Conservation (phyloP, 2,113 vertebrate species). For the Solea senegalensis region DNA sequence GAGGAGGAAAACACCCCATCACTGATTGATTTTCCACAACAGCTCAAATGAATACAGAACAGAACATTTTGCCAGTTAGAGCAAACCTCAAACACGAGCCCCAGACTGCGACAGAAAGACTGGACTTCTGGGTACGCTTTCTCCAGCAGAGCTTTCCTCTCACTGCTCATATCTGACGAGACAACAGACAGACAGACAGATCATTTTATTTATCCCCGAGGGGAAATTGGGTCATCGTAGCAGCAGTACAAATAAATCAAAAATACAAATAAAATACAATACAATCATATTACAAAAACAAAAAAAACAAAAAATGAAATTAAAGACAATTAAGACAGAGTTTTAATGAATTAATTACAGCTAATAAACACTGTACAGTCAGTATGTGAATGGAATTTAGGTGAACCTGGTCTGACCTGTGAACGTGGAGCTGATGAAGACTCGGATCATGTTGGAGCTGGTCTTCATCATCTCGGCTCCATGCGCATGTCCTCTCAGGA, state of each 20-base stretch:
- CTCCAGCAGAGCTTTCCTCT: constrained; percentile 83
- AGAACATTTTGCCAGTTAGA: neutral
- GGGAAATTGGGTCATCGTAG: no score
- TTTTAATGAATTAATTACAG: no score
- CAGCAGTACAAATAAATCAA: no score
- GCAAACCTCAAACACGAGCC: constrained; percentile 84
- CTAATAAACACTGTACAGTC: no score
- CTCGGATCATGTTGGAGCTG: constrained; percentile 74
- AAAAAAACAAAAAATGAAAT: no score
- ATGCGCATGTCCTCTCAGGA: constrained; percentile 46
- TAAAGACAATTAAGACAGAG: no score
- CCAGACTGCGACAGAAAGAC: constrained; percentile 83
- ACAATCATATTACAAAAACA: no score
- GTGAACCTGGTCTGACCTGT: constrained; percentile 78
- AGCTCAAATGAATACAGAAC: no score
- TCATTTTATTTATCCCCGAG: neutral
- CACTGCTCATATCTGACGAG: constrained; percentile 82
- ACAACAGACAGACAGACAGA: neutral
- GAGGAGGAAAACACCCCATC: neutral
- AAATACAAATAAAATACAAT: no score
- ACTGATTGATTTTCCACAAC: no score
- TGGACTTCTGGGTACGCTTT: constrained; percentile 79
- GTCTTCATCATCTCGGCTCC: constrained; percentile 36
- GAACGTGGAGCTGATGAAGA: constrained; percentile 83
- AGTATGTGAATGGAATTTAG: neutral